These are phyloP conservation scores for Lypha dubia DNA, from an alignment of 2,888 invertebrate species.

Conservation along the genomic window DNA sequence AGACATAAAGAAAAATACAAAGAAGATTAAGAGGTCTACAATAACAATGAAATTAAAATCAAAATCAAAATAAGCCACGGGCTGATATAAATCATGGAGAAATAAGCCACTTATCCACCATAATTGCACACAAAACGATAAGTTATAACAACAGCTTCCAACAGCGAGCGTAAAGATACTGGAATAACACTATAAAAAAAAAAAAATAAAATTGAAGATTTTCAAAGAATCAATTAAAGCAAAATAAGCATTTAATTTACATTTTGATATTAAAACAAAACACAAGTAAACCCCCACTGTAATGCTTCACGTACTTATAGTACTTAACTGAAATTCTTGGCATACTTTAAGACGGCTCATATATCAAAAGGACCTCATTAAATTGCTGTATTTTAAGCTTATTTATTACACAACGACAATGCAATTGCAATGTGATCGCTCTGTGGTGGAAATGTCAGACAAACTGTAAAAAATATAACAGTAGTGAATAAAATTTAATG, in stretches of 20 bases:
- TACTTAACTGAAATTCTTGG: not conserved
- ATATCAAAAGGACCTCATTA: slow-evolving; percentile 2
- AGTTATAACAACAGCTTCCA: too few relatives aligned
- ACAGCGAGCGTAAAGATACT: too few relatives aligned
- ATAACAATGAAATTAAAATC: not conserved
- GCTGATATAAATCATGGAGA: not conserved
- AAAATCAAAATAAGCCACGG: not conserved
- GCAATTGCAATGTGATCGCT: not conserved
- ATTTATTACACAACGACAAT: not conserved
- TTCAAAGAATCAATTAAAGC: not conserved
- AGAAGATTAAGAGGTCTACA: not conserved
- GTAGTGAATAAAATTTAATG: not conserved
- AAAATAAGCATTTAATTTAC: not conserved
- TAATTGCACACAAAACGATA: not conserved
- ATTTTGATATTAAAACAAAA: not conserved
- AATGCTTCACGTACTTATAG: not conserved
- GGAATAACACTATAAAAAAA: not conserved
- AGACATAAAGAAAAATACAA: not conserved
- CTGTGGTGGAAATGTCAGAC: not conserved
- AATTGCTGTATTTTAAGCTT: not conserved
- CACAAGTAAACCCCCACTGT: not conserved
- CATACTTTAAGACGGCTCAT: slow-evolving; percentile 24
- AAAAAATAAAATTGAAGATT: not conserved
- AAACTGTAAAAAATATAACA: not conserved
- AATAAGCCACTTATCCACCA: not conserved